Percentiles rank a stretch among this genome's conserved stretches.
Evolutionary conservation across 2,113 vertebrate genomes (phyloP).

Genomic region (Myocastor coypus): DNA sequence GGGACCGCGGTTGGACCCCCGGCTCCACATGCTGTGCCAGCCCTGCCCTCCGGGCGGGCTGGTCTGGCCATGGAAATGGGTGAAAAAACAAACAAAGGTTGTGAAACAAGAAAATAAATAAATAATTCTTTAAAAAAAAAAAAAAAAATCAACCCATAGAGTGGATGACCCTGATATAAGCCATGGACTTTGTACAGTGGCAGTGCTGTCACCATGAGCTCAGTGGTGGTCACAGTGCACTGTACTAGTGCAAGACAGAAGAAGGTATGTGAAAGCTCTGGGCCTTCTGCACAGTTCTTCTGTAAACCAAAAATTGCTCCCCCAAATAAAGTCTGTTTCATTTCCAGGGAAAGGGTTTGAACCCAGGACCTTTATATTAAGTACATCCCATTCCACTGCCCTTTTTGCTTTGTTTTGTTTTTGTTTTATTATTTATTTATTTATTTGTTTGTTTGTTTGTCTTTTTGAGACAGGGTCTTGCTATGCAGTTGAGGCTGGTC

Average conservation of each 20-base stretch:
- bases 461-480: too few species aligned
- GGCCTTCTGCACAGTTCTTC: neutral
- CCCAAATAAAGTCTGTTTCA: neutral
- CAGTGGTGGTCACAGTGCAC: neutral
- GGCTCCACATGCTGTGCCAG: too few species aligned
- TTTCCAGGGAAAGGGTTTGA: neutral
- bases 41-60: too few species aligned
- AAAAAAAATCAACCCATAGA: neutral
- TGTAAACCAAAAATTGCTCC: neutral
- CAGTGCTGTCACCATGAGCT: neutral
- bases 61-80: too few species aligned
- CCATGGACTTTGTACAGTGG: neutral
- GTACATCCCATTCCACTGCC: neutral
- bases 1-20: too few species aligned
- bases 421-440: too few species aligned
- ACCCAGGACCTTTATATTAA: neutral
- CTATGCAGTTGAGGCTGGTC: too few species aligned
- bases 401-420: neutral
- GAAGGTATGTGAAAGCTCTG: neutral
- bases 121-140: too few species aligned
- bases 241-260: neutral
- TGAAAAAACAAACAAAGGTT: too few species aligned
- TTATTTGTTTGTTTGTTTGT: too few species aligned
- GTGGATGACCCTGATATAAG: neutral
- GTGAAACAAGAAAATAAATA: too few species aligned